These are phyloP conservation scores for Pseudachorutes palmiensis DNA, from an alignment of 1,140 invertebrate genomes.

Conservation along the genomic window DNA sequence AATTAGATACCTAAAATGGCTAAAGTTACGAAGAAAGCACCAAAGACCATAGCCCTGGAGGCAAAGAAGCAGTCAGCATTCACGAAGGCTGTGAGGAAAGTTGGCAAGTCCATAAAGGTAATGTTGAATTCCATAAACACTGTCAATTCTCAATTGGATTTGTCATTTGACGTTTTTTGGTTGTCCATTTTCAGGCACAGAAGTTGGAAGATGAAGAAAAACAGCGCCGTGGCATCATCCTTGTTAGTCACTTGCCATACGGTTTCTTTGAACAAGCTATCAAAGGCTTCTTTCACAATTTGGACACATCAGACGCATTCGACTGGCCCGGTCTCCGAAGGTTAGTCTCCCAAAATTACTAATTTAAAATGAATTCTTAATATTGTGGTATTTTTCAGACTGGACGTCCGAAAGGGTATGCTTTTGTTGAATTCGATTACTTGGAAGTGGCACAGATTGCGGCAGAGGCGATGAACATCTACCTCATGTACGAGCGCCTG, in stretches of 20 bases:
- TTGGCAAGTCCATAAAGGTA: conserved; percentile 21
- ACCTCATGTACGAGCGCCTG: conserved; percentile 76
- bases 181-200: background rate
- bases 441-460: conserved; percentile 84
- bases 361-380: conserved; percentile 18
- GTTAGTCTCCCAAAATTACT: conserved; percentile 42
- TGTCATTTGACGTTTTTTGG: background rate
- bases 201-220: conserved; percentile 3
- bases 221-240: conserved; percentile 58
- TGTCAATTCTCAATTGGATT: background rate
- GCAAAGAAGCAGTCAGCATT: conserved; percentile 18
- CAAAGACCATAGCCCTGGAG: conserved; percentile 8
- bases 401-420: conserved; percentile 73
- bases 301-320: conserved; percentile 65
- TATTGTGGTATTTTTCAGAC: conserved; percentile 24
- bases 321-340: conserved; percentile 65
- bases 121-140: background rate
- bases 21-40: too few species aligned
- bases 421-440: conserved; percentile 74
- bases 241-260: conserved; percentile 77
- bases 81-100: conserved; percentile 15
- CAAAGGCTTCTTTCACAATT: conserved; percentile 75
- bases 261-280: conserved; percentile 88
- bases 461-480: conserved; percentile 95
- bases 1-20: too few species aligned